A percentile compares a stretch with the other conserved stretches of the same genome.
Conservation (phyloP, 2,888 invertebrate genomes). For the Ornithoptera priamus region DNA sequence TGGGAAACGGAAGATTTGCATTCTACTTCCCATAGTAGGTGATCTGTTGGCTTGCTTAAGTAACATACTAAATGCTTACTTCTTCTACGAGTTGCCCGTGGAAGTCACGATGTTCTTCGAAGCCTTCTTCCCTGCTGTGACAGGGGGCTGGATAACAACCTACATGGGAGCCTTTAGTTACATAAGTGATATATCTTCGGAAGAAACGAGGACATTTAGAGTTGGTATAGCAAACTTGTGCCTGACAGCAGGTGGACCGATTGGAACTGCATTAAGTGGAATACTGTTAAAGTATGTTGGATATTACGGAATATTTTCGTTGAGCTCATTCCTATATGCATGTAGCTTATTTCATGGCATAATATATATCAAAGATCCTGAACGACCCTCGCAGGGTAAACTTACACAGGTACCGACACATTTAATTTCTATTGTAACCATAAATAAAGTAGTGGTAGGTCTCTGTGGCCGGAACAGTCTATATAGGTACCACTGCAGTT, state of each 20-base stretch:
- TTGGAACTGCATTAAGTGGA: conserved; percentile 68
- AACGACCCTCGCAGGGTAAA: conserved; percentile 44
- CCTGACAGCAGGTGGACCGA: conserved; percentile 63
- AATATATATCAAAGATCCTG: conserved; percentile 62
- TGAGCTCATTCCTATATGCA: conserved; percentile 63
- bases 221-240: conserved; percentile 78
- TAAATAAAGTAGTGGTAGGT: too few species aligned
- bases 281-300: conserved; percentile 64
- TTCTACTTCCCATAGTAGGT: conserved; percentile 77
- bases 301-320: conserved; percentile 75
- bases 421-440: too few species aligned
- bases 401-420: too few species aligned
- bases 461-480: too few species aligned
- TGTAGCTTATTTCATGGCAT: conserved; percentile 69
- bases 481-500: too few species aligned
- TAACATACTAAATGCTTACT: conserved; percentile 75
- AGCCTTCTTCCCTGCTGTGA: conserved; percentile 74
- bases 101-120: conserved; percentile 76
- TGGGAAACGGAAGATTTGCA: conserved; percentile 78
- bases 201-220: conserved; percentile 79
- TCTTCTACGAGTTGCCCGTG: conserved; percentile 76
- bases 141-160: conserved; percentile 78
- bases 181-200: conserved; percentile 78
- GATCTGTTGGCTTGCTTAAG: conserved; percentile 73
- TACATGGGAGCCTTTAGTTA: conserved; percentile 81